These are phyloP conservation scores for Trematocara unimaculatum DNA, from an alignment of 2,113 vertebrate species.

Conservation along the genomic window DNA sequence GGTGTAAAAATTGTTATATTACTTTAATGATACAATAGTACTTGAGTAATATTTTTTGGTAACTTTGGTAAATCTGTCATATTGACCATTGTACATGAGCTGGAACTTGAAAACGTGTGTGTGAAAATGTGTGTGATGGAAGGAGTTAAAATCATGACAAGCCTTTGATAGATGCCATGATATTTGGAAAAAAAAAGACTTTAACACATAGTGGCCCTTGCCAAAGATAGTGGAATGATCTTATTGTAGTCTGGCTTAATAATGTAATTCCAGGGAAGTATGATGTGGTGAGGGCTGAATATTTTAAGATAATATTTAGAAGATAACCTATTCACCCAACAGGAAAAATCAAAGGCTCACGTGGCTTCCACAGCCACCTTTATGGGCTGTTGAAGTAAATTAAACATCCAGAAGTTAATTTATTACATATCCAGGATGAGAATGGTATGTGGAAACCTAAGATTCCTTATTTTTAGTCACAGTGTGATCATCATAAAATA, in stretches of 20 bases:
- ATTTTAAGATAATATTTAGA: not conserved
- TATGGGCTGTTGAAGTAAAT: not conserved
- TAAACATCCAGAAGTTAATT: not conserved
- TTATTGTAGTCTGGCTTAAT: not conserved
- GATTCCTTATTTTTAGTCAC: not conserved
- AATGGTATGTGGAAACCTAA: not conserved
- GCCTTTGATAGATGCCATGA: not conserved
- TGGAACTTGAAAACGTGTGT: fast-evolving
- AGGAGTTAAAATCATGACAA: not conserved
- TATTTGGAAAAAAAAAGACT: fast-evolving
- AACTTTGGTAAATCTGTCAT: not conserved
- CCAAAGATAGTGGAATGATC: not conserved
- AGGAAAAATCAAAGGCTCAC: not conserved
- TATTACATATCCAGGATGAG: not conserved
- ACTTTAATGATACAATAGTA: not conserved
- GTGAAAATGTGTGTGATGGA: fast-evolving
- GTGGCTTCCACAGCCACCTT: not conserved
- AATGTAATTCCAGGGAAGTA: not conserved
- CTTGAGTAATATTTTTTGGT: not conserved
- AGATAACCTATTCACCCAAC: not conserved
- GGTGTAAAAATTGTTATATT: fast-evolving
- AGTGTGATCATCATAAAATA: not conserved
- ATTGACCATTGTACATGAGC: not conserved
- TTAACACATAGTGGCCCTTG: not conserved
- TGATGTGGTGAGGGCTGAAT: not conserved